These are phyloP conservation scores for Gambusia affinis DNA, from an alignment of 2,113 vertebrate genomes.

Conservation along the genomic window DNA sequence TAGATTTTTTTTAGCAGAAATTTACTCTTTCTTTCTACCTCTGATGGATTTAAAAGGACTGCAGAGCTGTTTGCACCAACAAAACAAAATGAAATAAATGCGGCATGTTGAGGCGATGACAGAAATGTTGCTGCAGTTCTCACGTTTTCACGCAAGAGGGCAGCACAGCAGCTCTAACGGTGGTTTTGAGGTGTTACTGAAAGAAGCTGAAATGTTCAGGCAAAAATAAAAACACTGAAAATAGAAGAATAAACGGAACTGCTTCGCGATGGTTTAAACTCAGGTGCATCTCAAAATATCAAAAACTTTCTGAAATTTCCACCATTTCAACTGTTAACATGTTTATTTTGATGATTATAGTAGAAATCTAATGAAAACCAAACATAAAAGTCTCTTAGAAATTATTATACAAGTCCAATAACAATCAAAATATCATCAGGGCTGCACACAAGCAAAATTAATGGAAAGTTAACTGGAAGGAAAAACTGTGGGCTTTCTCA, in stretches of 20 bases:
- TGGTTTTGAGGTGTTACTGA: conserved; percentile 43
- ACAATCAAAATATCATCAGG: too few species aligned
- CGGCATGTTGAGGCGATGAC: neutral
- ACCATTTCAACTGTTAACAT: neutral
- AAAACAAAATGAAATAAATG: conserved; percentile 9
- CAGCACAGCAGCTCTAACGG: conserved; percentile 43
- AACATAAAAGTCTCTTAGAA: too few species aligned
- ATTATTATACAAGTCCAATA: too few species aligned
- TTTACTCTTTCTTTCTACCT: too few species aligned
- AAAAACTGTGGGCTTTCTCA: neutral
- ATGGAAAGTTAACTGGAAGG: neutral
- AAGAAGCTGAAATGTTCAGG: conserved; percentile 64
- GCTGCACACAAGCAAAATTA: neutral
- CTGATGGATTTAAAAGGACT: too few species aligned
- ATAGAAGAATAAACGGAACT: conserved; percentile 6
- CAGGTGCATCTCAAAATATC: neutral
- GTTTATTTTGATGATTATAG: too few species aligned
- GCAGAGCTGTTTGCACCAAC: conserved; percentile 42
- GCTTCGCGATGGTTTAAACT: conserved; percentile 8
- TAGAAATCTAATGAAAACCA: too few species aligned
- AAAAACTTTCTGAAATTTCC: conserved; percentile 4
- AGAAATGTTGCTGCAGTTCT: conserved; percentile 32
- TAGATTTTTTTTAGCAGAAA: too few species aligned
- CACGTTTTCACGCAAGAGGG: conserved; percentile 49
- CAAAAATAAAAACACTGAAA: conserved; percentile 20